Base-by-base conservation (phyloP, 2,113 vertebrate genomes). In the Passer domesticus region DNA sequence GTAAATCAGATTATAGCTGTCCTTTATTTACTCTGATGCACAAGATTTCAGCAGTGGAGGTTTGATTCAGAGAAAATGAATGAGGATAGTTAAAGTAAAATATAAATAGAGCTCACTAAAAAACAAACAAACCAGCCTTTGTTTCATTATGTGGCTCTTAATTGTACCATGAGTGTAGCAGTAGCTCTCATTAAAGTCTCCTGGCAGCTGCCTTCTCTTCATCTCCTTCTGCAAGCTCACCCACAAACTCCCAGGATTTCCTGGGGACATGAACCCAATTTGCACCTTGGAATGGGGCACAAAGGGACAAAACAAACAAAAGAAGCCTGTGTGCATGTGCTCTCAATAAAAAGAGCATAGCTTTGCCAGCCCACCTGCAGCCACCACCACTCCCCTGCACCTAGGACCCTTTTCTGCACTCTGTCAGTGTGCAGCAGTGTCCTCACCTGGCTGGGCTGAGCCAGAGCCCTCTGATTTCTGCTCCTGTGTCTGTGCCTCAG, bases 31-130 rank as follows among this genome's bases (percentile, higher is more conserved):
- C 76, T 92, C 50, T 46, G 67, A 25, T 83, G 85, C 90, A 55
- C 55, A 88, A 21, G 52, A 93, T 67, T 94, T 88, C 68, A 74
- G 79, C 90, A 67, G 84, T 50, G 70, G 60, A 90, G 70, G 75
- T 86, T 96, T 90, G 72, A 92, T 94, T 94, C 83, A 86, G 85
- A 59, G 75, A 88, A 95, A 94, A 93, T 83, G 87, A 94, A 95
- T 95, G 92, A 83, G 85, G 78, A 80, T 92, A 85, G 78, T 95
- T 95, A 72, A 97, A 97, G 95, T 90, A 24, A 96, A 94, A 94
- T 93, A 91, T 83, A 96, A 96, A 95, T 80, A 95, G 93, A 92
- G 56, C 88, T 96, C 92, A 96, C 94, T 95, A 95, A 96, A 93
- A 95, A 96, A 37, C 94, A 96, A 97, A 97, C 89, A 95, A 91